These are phyloP conservation scores for Psylliodes chrysocephalus DNA, from an alignment of 2,888 invertebrate genomes.

Conservation along the genomic window DNA sequence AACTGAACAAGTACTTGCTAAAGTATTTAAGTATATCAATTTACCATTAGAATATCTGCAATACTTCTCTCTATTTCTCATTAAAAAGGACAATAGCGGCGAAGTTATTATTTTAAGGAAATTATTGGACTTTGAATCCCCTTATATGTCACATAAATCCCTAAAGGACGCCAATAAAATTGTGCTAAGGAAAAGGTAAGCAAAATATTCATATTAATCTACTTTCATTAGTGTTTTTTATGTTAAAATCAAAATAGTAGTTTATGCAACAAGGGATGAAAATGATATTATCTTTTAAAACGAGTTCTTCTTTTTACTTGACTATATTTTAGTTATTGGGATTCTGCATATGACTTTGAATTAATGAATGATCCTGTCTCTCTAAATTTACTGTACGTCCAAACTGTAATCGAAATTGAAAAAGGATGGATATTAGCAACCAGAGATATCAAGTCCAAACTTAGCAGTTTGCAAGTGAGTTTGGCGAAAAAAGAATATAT, in stretches of 20 bases:
- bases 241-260: too few relatives aligned
- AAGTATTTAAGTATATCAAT: constrained; percentile 83
- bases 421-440: constrained; percentile 85
- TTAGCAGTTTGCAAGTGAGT: constrained; percentile 77
- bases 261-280: too few relatives aligned
- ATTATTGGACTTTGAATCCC: constrained; percentile 96
- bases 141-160: constrained; percentile 89
- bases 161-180: constrained; percentile 79
- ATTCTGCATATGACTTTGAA: constrained; percentile 83
- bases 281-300: too few relatives aligned
- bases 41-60: constrained; percentile 81
- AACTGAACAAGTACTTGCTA: constrained; percentile 84
- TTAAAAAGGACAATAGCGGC: constrained; percentile 79
- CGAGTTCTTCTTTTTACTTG: too few relatives aligned
- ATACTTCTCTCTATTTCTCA: constrained; percentile 91
- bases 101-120: constrained; percentile 82
- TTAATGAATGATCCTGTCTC: constrained; percentile 84
- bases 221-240: too few relatives aligned
- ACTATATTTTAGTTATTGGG: constrained; percentile 89
- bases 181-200: constrained; percentile 83
- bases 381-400: constrained; percentile 86
- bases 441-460: constrained; percentile 72
- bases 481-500: constrained; percentile 91
- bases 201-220: too few relatives aligned
- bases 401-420: constrained; percentile 88